Evolutionary conservation across 35 echinoderm and acorn worm species (phyloP).

Genomic region (Lytechinus variegatus): DNA sequence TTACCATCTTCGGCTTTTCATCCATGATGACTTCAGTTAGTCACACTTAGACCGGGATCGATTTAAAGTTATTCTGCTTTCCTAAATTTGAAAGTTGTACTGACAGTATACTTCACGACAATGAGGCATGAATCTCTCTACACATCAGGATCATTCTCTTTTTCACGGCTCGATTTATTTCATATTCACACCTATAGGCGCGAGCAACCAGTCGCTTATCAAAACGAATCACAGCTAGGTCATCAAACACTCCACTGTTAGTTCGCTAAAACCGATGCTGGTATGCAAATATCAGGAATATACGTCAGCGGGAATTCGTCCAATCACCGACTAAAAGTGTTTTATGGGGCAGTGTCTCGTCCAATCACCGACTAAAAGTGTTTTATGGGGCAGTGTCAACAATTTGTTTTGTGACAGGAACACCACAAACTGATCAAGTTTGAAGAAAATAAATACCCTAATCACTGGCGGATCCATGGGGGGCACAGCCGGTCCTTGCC

Average conservation of each 20-base stretch:
- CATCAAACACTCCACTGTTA: not conserved
- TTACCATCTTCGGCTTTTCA: not conserved
- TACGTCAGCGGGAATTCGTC: not conserved
- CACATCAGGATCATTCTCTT: not conserved
- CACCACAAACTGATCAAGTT: not conserved
- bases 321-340: not conserved
- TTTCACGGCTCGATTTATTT: not conserved
- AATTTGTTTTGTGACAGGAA: not conserved
- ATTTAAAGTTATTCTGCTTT: not conserved
- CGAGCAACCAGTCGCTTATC: not conserved
- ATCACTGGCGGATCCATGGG: too few relatives aligned
- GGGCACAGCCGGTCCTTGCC: too few relatives aligned
- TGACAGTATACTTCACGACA: not conserved
- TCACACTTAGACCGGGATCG: not conserved
- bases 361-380: not conserved
- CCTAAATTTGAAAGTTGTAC: not conserved
- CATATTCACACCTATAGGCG: not conserved
- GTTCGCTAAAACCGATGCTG: not conserved
- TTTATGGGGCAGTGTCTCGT: not conserved
- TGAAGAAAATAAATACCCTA: not conserved
- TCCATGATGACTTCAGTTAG: not conserved
- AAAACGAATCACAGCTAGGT: not conserved
- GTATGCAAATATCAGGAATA: not conserved
- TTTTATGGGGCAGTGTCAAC: not conserved
- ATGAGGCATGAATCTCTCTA: not conserved